A percentile compares a stretch with the other conserved stretches of the same genome.
These are phyloP conservation scores for Mastomys coucha DNA, from an alignment of 2,113 vertebrate genomes.

Conservation along the genomic window DNA sequence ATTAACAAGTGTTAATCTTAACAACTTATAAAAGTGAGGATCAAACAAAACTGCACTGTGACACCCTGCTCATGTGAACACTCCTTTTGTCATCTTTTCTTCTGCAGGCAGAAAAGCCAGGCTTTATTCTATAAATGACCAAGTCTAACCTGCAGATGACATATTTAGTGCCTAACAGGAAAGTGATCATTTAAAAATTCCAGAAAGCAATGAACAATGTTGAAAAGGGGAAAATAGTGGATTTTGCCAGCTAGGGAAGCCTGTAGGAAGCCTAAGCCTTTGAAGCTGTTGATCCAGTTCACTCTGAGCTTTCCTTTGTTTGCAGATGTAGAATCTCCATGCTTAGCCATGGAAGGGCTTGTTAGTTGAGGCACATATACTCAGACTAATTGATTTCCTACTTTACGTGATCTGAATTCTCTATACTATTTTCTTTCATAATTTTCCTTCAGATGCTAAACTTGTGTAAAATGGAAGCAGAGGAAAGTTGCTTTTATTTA, in stretches of 20 bases:
- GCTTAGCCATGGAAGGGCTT: background rate
- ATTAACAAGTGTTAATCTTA: background rate
- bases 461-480: constrained; percentile 8
- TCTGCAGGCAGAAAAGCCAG: background rate
- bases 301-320: constrained; percentile 42
- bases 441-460: constrained; percentile 37
- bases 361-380: constrained; percentile 19
- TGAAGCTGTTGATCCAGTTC: constrained; percentile 42
- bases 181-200: constrained; percentile 56
- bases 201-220: background rate
- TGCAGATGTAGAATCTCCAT: background rate
- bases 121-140: constrained; percentile 56
- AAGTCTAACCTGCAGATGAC: constrained; percentile 6
- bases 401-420: background rate
- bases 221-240: constrained; percentile 26
- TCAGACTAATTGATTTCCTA: background rate
- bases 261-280: constrained; percentile 34
- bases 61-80: background rate
- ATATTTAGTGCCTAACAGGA: constrained; percentile 43
- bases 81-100: background rate
- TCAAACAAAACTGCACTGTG: background rate
- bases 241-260: background rate
- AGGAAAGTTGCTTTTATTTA: background rate
- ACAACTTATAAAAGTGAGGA: constrained; percentile 22
- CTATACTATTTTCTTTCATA: background rate